Evolutionary conservation across 2,888 invertebrate species (phyloP).

Genomic region (Callyntrura sp.): DNA sequence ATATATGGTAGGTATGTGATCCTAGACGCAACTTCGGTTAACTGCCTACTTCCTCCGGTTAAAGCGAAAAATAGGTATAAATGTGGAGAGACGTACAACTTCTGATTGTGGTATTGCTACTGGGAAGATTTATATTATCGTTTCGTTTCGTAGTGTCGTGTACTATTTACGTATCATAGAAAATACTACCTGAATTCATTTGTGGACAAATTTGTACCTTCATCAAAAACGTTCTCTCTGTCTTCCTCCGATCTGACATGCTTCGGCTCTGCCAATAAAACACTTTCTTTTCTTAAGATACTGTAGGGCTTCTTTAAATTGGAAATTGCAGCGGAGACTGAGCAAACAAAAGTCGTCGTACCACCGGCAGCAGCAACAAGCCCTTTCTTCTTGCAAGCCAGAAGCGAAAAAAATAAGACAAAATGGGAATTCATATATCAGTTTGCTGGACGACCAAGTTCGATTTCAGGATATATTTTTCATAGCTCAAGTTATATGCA

Average conservation of each 20-base stretch:
- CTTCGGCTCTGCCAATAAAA: conserved; percentile 4
- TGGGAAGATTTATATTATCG: background rate
- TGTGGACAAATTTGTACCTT: background rate
- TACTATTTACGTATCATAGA: background rate
- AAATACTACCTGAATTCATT: background rate
- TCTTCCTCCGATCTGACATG: background rate
- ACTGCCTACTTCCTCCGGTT: too few species aligned
- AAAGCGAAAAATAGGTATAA: background rate
- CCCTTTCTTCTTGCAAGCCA: background rate
- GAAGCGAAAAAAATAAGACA: background rate
- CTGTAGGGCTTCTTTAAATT: conserved; percentile 65
- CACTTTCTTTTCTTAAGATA: conserved; percentile 34
- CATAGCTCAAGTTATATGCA: background rate
- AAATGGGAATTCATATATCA: too few species aligned
- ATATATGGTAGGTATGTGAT: background rate
- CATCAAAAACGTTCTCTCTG: background rate
- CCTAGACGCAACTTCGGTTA: background rate
- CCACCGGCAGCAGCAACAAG: background rate
- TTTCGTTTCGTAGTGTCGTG: too few species aligned
- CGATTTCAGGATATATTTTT: background rate
- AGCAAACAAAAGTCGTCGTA: background rate
- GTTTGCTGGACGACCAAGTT: background rate
- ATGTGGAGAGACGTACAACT: background rate
- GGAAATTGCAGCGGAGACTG: conserved; percentile 34
- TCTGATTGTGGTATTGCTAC: background rate